Base-by-base conservation (phyloP, 2,888 invertebrate genomes). In the Thecophora atra region DNA sequence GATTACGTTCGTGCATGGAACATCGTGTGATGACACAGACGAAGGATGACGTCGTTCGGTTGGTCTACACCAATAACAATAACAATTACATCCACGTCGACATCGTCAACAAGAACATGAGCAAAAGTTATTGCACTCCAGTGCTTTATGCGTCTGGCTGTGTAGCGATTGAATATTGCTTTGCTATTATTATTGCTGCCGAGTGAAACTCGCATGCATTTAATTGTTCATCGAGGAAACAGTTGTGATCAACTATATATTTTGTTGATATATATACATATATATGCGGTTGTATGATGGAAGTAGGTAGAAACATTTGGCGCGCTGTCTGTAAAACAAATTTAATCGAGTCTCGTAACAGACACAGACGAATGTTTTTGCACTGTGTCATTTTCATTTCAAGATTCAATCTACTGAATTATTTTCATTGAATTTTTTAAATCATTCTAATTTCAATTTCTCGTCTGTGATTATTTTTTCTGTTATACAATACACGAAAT, bases 101-200 rank as follows among this genome's bases (percentile, higher is more conserved):
- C 42, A 56, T 21, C 58, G 42, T 13, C 28, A 58, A 58, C 26
- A 58, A 15, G 15, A 58, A 58, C 24, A 24, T 5, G 11, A 28
- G 54, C 24, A 54, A 68, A 68, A 21, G 68, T 68, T 68, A 58
- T 68, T 68, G 68, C 68, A 68, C 68, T 68, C 56, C 37, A 68
- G 44, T 68, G 24, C 30, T 58, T 6, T 58, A 19, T 37, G 58
- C 51, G 24, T 26, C 21, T 51, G 13, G 13, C 1, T 52, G n/a
- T 42, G 58, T 58, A 42, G n/a, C 13, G 13, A 52, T 4, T 64
- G 24, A 44, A 13, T 63, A 28, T 64, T 64, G 21, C n/a, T 13
- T 13, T 28, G 19, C 11, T 44, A 13, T 24, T 44, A 13, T 24
- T 37, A 37, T 37, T 37, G 37, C 37, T 37, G 37, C 7, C 11